phyloP scores from a whole-genome alignment of 2,888 invertebrate species.

The Thymelicus lineola region DNA sequence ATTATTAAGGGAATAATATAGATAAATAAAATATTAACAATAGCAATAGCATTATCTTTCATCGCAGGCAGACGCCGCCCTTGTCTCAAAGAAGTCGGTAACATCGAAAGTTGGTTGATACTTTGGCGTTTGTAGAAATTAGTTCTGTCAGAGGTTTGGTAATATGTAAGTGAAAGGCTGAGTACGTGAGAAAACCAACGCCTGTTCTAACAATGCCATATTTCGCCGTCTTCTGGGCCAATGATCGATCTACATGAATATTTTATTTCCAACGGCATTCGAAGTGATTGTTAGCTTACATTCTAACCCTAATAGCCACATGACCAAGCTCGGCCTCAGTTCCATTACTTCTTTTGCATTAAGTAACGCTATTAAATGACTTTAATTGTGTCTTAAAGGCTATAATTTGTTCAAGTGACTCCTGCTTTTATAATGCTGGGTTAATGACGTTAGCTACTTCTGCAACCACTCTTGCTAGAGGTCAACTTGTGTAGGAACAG shows the following conservation, averaged over 20 bases:
- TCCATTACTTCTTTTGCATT: slow-evolving; percentile 8
- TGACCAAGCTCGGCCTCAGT: slow-evolving; percentile 2
- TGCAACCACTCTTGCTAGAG: not conserved
- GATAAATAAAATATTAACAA: no score
- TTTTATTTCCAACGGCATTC: slow-evolving; percentile 69
- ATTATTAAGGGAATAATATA: no score
- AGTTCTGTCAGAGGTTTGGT: slow-evolving; percentile 64
- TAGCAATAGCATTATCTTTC: slow-evolving; percentile 1
- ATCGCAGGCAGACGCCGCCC: not conserved
- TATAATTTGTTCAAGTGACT: slow-evolving; percentile 7
- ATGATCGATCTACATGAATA: slow-evolving; percentile 81
- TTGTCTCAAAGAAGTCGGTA: slow-evolving; percentile 46
- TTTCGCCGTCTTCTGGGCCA: slow-evolving; percentile 75
- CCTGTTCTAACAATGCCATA: slow-evolving; percentile 80
- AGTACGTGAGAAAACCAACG: slow-evolving; percentile 81
- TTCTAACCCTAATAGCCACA: slow-evolving; percentile 38
- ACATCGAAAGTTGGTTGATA: slow-evolving; percentile 52
- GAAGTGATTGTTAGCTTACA: slow-evolving; percentile 59
- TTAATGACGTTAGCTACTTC: not conserved
- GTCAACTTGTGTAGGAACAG: not conserved
- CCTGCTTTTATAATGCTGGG: not conserved
- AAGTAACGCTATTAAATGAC: slow-evolving; percentile 5
- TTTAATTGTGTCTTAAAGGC: slow-evolving; percentile 1
- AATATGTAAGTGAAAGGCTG: slow-evolving; percentile 81
- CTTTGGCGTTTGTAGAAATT: slow-evolving; percentile 38